Evolutionary conservation across 2,888 invertebrate species (phyloP).

Genomic region (Ophioninae sp.): DNA sequence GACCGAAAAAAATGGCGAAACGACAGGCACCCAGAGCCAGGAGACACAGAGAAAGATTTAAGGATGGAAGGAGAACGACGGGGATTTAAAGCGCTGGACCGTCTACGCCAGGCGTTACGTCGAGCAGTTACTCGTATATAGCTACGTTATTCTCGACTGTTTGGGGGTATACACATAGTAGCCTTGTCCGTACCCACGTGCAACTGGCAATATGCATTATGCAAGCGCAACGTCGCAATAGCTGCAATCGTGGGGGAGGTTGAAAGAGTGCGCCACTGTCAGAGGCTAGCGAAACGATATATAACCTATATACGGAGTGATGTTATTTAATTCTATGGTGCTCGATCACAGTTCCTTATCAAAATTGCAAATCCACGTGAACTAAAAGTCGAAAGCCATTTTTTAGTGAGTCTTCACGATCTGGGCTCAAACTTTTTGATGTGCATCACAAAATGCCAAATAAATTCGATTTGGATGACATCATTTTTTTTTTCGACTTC

Average conservation of each 20-base stretch:
- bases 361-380: slow-evolving; percentile 1
- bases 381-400: neutral
- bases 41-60: slow-evolving; percentile 40
- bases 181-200: slow-evolving; percentile 47
- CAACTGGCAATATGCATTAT: slow-evolving; percentile 68
- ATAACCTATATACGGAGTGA: slow-evolving; percentile 9
- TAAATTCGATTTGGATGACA: too few relatives aligned
- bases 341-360: neutral
- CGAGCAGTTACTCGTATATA: slow-evolving; percentile 56
- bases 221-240: slow-evolving; percentile 66
- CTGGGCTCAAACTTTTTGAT: too few relatives aligned
- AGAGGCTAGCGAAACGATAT: slow-evolving; percentile 5
- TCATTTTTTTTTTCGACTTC: too few relatives aligned
- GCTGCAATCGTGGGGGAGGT: slow-evolving; percentile 64
- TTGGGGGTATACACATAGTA: slow-evolving; percentile 34
- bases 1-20: slow-evolving; percentile 44
- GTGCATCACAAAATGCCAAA: too few relatives aligned
- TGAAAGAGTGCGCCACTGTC: slow-evolving; percentile 38
- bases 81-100: slow-evolving; percentile 72
- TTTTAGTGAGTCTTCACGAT: neutral
- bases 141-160: slow-evolving; percentile 19
- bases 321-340: slow-evolving; percentile 16
- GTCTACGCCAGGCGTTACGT: slow-evolving; percentile 57
- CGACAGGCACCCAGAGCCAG: slow-evolving; percentile 36
- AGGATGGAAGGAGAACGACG: slow-evolving; percentile 1